Conservation (phyloP, 2,113 vertebrate genomes). For the Anhinga rufa region DNA sequence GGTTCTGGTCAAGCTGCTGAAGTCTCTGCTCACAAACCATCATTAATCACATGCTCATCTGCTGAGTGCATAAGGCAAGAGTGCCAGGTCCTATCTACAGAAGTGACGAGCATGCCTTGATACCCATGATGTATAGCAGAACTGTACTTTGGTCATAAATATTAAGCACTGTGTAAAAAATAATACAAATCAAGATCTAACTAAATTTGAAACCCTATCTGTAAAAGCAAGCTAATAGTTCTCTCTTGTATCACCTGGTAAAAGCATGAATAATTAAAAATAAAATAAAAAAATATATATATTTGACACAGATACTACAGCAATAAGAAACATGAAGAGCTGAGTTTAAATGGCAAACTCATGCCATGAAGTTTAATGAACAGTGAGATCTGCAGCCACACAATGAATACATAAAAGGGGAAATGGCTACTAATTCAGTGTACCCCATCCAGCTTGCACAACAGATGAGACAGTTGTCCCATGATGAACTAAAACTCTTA, state of each 20-base stretch:
- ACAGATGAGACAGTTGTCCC: not conserved
- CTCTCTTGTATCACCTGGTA: not conserved
- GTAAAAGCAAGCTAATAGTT: not conserved
- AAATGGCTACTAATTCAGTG: not conserved
- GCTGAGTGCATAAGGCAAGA: not conserved
- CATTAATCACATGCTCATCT: not conserved
- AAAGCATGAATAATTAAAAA: not conserved
- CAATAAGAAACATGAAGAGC: not conserved
- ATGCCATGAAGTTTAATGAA: not conserved
- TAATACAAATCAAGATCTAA: not conserved
- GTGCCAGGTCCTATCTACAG: not conserved
- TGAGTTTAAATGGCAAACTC: not conserved
- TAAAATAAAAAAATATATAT: not conserved
- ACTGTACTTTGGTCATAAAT: not conserved
- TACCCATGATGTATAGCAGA: not conserved
- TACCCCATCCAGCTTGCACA: not conserved
- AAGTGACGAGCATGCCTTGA: not conserved
- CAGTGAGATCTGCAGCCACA: not conserved
- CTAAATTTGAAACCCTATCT: not conserved
- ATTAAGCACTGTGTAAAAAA: not conserved
- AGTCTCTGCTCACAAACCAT: not conserved
- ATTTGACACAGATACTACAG: not conserved
- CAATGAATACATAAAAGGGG: not conserved
- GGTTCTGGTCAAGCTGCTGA: not conserved
- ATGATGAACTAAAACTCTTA: not conserved